Evolutionary conservation across 2,888 invertebrate species (phyloP).

Genomic region (Diaprepes abbreviatus): DNA sequence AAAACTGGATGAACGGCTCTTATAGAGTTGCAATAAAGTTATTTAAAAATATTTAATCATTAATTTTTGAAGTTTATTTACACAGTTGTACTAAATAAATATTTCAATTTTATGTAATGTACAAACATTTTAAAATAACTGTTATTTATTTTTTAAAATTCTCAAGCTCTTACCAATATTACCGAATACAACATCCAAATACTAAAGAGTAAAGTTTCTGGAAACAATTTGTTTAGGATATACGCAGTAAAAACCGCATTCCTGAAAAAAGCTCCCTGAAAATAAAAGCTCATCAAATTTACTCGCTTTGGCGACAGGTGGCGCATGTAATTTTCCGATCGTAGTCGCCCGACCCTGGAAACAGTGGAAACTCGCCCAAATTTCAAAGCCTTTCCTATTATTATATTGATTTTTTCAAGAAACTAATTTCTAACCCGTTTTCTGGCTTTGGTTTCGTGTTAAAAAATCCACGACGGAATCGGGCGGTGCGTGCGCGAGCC

Average conservation of each 20-base stretch:
- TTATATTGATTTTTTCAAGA: conserved; percentile 58
- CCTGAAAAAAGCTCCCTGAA: not conserved
- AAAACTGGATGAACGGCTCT: too few species aligned
- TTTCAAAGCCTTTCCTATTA: conserved; percentile 57
- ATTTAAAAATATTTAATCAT: too few species aligned
- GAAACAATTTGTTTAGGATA: not conserved
- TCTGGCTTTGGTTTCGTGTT: conserved; percentile 40
- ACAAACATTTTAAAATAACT: too few species aligned
- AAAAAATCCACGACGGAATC: conserved; percentile 40
- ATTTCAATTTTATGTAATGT: too few species aligned
- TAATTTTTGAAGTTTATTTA: too few species aligned
- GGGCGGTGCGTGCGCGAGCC: conserved; percentile 46
- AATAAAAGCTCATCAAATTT: not conserved
- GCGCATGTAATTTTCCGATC: conserved; percentile 26
- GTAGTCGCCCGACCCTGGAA: conserved; percentile 39
- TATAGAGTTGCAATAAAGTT: too few species aligned
- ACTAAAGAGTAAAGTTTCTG: not conserved
- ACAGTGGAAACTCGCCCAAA: conserved; percentile 58
- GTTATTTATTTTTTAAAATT: too few species aligned
- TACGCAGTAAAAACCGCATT: not conserved
- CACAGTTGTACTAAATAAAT: too few species aligned
- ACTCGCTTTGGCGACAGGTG: not conserved
- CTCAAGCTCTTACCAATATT: too few species aligned
- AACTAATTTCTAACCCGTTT: conserved; percentile 47
- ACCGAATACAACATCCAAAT: too few species aligned